Evolutionary conservation across 2,113 vertebrate species (phyloP).

Genomic region (Pollimyrus isidori): DNA sequence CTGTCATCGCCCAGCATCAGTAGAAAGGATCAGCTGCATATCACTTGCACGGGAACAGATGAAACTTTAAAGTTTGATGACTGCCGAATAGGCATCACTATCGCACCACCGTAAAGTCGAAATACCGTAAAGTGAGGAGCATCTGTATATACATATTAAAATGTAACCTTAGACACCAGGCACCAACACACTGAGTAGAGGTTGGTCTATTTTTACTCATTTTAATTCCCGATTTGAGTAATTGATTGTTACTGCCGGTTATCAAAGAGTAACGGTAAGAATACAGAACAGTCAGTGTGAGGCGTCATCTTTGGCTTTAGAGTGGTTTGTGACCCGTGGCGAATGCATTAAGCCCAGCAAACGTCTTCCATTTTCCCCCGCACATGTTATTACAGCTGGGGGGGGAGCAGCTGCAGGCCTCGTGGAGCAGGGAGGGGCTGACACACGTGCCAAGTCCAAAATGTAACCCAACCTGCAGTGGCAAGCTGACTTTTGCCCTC

Average conservation of each 20-base stretch:
- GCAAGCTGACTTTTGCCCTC: not conserved
- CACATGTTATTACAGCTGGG: slow-evolving; percentile 13
- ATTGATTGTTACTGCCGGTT: not conserved
- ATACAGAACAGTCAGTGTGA: not conserved
- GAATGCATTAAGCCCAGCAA: not conserved
- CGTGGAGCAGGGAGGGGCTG: not conserved
- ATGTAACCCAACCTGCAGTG: not conserved
- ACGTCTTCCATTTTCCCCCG: not conserved
- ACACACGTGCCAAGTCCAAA: not conserved
- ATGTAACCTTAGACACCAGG: not conserved
- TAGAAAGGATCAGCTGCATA: not conserved
- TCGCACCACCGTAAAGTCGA: not conserved
- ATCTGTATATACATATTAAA: not conserved
- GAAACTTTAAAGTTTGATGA: not conserved
- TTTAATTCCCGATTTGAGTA: not conserved
- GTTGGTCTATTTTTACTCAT: not conserved
- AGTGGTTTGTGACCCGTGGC: not conserved
- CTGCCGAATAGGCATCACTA: not conserved
- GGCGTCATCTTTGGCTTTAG: not conserved
- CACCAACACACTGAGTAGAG: not conserved
- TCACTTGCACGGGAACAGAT: not conserved
- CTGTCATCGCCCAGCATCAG: not conserved
- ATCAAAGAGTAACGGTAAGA: not conserved
- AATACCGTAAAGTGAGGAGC: not conserved
- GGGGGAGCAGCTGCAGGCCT: not conserved